Evolutionary conservation across 2,888 invertebrate genomes (phyloP), one percentile per base, ranked within the genome.

Genomic region (Didymodactylos carnosus): DNA sequence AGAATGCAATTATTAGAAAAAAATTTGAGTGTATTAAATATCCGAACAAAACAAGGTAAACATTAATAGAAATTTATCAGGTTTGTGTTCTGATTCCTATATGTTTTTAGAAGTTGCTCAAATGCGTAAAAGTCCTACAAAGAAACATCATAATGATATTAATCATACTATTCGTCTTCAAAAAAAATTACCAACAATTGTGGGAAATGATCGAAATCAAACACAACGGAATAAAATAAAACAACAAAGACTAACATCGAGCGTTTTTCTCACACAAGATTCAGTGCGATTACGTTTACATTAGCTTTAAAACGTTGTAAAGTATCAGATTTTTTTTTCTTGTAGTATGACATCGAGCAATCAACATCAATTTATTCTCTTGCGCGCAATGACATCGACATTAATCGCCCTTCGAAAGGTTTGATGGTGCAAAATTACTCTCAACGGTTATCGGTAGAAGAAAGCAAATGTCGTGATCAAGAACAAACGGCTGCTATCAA

Each of bases 161-260:
- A n/a, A n/a, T n/a, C n/a, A n/a, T n/a, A n/a, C n/a, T n/a, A n/a
- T n/a, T n/a, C n/a, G n/a, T n/a, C n/a, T n/a, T n/a, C n/a, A n/a
- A n/a, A n/a, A n/a, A n/a, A n/a, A 10, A 19, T 29, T 62, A 35
- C 62, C 62, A 10, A 19, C 62, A 35, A 27, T 35, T n/a, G n/a
- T 62, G 16, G 35, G 29, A 35, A 29, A 29, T 11, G 35, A 35
- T 35, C 2, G 19, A 8, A 62, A 62, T 19, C 3, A 16, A 8
- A 19, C 1, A 16, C 14, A 27, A 3, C 51, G 14, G 29, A 14
- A 16, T 27, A 1, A 7, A 8, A 62, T 35, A 62, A 16, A 29
- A 62, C 62, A 62, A 35, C 71, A 71, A 39, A 71, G 74, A 62
- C 74, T 71, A 29, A 46, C 71, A 13, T 62, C 74, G 46, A 74